Percentiles rank a stretch among this genome's conserved stretches.
phyloP scores from a whole-genome alignment of 2,888 invertebrate species.

The Oxystoma pomonae region DNA sequence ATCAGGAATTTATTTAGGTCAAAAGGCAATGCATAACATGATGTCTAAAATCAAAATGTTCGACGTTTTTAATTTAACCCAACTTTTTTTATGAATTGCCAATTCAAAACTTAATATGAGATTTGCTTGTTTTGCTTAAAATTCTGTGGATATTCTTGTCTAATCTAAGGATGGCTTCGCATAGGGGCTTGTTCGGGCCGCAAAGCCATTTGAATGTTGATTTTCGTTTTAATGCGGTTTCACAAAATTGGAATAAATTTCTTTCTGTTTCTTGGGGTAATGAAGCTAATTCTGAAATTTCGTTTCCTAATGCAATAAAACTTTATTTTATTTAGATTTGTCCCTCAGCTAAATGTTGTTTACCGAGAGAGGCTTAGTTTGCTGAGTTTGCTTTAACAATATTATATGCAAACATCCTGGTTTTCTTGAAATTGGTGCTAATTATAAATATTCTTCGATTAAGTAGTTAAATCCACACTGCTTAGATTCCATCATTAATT shows the following conservation, averaged over 20 bases:
- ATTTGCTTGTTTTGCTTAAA: too few species aligned
- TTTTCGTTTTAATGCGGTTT: constrained; percentile 15
- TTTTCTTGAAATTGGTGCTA: neutral
- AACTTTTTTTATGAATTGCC: too few species aligned
- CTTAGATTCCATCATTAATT: too few species aligned
- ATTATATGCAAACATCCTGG: neutral
- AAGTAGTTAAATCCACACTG: neutral
- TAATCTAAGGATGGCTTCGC: neutral
- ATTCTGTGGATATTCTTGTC: too few species aligned
- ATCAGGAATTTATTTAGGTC: too few species aligned
- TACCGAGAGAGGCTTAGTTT: neutral
- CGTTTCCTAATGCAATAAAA: neutral
- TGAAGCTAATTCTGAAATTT: neutral
- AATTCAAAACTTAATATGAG: too few species aligned
- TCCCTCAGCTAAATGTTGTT: neutral
- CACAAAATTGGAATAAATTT: constrained; percentile 11
- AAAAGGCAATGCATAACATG: too few species aligned
- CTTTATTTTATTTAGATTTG: neutral
- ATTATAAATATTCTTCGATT: neutral
- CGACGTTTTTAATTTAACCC: too few species aligned
- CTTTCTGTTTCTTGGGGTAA: constrained; percentile 6
- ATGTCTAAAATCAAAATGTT: too few species aligned
- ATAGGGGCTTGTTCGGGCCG: constrained; percentile 4
- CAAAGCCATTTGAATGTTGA: constrained; percentile 22
- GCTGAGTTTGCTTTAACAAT: neutral